Evolutionary conservation across 2,797 vertebrate genomes (phyloP), one percentile per base, ranked within the genome.

Genomic region (Microcaecilia unicolor): DNA sequence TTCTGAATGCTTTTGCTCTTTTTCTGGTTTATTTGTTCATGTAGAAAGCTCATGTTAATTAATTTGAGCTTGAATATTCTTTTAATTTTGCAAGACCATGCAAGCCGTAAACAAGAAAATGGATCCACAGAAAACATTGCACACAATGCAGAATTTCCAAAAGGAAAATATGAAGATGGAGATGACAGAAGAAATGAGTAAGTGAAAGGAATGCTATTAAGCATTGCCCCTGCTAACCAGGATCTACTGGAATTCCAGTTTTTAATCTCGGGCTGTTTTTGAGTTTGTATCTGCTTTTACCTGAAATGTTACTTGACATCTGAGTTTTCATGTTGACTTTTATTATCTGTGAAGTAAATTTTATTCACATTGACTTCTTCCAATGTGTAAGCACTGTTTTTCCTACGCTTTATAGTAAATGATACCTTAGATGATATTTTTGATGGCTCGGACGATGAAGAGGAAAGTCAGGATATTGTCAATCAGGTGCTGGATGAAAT

Each of bases 81-180:
- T 9, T 46, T 10, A 38, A 7, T n/a, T 56, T 69, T 60, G 41
- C 39, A 53, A 99, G 96, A 97, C 93, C 10, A 97, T 98, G 96
- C 89, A 96, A 64, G 79, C 90, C 14, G 91, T 99, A 39, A 99
- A 98, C 67, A 99, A 99, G 74, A 97, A 90, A 70, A 93, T 98
- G 96, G 93, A 97, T 60, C 96, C 96, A 32, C 86, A 99, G 43
- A 99, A 97, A 72, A 99, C 96, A 2, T 54, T 99, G 42, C 86
- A 97, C 71, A 95, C 91, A 6, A 97, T 99, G 96, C 92, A 97
- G 70, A 90, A 97, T 68, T 98, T 99, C 78, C 93, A 98, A 74
- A 98, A 97, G 57, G 94, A 99, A 67, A 99, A 98, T 65, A 87
- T 94, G 88, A 99, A 97, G 68, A 97, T 99, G 92, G 93, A 84